Evolutionary conservation across 2,888 invertebrate species (phyloP), one percentile per base, ranked within the genome.

Genomic region (Tromatobia lineatoria): DNA sequence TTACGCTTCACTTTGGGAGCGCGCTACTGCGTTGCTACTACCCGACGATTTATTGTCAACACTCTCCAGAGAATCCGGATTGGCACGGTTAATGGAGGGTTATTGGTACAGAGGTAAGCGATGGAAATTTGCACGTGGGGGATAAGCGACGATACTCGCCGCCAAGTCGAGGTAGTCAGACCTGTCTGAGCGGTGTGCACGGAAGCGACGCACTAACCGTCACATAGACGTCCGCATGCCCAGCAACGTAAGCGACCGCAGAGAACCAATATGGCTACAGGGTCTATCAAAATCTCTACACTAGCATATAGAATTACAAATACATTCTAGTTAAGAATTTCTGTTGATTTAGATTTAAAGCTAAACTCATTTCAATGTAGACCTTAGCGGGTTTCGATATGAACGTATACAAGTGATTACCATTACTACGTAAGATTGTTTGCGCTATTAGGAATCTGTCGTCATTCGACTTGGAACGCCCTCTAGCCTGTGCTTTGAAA

Each of bases 11-110:
- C 64, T 64, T 64, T 64, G 64, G 64, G 42, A 38, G 38, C 29
- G 61, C 47, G 15, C 47, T 70, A 52, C 34, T 34, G 18, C 73
- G 34, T 45, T 25, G 57, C 73, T 38, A 64, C 20, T 38, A 38
- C 2, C 38, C 61, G 29, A 61, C 73, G 73, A 74, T 74, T 47
- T 47, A 74, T 61, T 29, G 61, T 74, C 73, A 50, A 74, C 73
- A 74, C 73, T 47, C 59, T 52, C 34, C 59, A 45, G 59, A 47
- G 73, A 74, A 74, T 74, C 73, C 73, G 61, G 47, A 74, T 61
- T 74, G 73, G 59, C 73, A 61, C 61, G 73, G 59, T 61, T 61
- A 74, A 61, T 50, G 73, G 61, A 74, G 73, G 61, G 73, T 74
- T 61, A 61, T 74, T 61, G 73, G 59, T 61, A 61, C 15, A 61